phyloP scores from a whole-genome alignment of 2,797 vertebrate genomes.

The Danio kyathit region DNA sequence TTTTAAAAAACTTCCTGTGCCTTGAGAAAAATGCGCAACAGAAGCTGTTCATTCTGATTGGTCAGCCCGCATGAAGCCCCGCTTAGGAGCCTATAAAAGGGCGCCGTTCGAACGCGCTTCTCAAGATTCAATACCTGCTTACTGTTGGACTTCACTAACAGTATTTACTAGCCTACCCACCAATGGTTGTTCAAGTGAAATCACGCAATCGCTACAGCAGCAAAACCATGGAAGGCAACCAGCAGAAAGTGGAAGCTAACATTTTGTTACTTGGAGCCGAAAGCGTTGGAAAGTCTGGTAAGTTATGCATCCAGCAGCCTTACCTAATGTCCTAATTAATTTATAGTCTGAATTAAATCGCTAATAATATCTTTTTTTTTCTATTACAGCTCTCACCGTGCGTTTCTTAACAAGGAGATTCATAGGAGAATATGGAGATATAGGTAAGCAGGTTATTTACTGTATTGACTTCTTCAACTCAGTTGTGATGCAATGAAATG shows the following conservation, averaged over 20 bases:
- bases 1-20: neutral
- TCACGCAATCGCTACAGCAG: conserved; percentile 55
- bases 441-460: conserved; percentile 63
- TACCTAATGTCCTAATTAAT: neutral
- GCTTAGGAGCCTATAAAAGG: conserved; percentile 42
- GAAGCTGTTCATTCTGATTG: conserved; percentile 48
- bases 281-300: conserved; percentile 77
- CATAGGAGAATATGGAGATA: conserved; percentile 76
- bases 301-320: neutral
- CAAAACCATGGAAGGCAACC: conserved; percentile 66
- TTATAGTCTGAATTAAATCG: neutral
- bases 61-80: conserved; percentile 10
- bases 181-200: conserved; percentile 73
- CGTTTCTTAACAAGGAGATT: conserved; percentile 75
- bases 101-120: neutral
- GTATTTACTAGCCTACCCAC: neutral
- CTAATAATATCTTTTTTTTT: neutral
- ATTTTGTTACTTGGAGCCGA: conserved; percentile 75
- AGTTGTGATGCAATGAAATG: neutral
- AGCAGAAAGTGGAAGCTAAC: conserved; percentile 73
- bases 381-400: conserved; percentile 70
- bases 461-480: neutral
- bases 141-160: neutral
- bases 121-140: neutral
- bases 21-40: neutral